phyloP scores from a whole-genome alignment of 2,797 vertebrate species.

The Meriones psammophilus region DNA sequence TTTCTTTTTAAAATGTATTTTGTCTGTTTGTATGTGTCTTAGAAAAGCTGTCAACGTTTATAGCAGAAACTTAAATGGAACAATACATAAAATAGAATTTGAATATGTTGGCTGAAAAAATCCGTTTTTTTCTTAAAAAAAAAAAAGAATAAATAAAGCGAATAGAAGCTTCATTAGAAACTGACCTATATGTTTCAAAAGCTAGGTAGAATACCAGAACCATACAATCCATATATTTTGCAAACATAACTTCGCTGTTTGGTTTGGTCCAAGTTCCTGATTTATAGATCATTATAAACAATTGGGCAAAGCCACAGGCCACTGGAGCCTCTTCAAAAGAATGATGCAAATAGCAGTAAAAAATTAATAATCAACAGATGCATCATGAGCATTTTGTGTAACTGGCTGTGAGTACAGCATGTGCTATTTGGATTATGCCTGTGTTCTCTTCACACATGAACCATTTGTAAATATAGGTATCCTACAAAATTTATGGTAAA shows the following conservation, averaged over 20 bases:
- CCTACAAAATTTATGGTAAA: background rate
- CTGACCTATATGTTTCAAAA: constrained; percentile 57
- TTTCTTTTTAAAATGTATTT: constrained; percentile 9
- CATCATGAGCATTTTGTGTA: constrained; percentile 69
- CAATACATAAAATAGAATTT: constrained; percentile 13
- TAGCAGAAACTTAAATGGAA: constrained; percentile 17
- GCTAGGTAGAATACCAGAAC: background rate
- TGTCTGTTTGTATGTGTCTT: background rate
- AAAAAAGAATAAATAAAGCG: constrained; percentile 50
- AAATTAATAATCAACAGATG: constrained; percentile 86
- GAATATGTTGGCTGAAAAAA: constrained; percentile 20
- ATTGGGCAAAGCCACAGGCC: constrained; percentile 61
- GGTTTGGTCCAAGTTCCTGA: constrained; percentile 63
- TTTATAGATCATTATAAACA: constrained; percentile 81
- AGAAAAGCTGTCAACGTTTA: constrained; percentile 48
- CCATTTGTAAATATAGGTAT: background rate
- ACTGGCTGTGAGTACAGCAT: constrained; percentile 67
- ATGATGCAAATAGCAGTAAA: constrained; percentile 79
- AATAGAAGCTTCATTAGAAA: constrained; percentile 42
- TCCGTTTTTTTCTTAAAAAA: background rate
- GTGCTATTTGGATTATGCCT: constrained; percentile 76
- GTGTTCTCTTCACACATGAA: background rate
- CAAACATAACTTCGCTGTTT: constrained; percentile 65
- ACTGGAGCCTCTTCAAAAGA: constrained; percentile 84
- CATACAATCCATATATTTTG: constrained; percentile 68